Conservation (phyloP, 37 sponge, comb jelly and placozoan species). For the Geodia barretti region DNA sequence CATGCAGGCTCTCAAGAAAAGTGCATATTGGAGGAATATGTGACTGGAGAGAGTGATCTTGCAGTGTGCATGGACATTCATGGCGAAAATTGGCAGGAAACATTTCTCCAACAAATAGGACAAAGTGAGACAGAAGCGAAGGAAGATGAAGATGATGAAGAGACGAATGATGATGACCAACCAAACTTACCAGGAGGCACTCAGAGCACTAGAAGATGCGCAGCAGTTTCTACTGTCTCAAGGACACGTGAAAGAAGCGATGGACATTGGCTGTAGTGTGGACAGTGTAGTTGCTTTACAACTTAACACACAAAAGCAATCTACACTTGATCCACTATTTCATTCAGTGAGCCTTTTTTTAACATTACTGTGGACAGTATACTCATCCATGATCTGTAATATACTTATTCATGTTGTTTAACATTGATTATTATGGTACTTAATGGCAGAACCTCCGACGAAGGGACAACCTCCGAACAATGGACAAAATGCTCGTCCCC, state of each 20-base stretch:
- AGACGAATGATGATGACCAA: not conserved
- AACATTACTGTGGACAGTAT: too few relatives aligned
- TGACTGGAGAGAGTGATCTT: constrained; percentile 9
- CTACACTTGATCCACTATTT: not conserved
- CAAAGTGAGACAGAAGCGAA: not conserved
- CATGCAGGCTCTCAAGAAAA: not conserved
- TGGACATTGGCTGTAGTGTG: not conserved
- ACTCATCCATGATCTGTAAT: too few relatives aligned
- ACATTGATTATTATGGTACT: not conserved
- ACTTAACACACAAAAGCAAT: not conserved
- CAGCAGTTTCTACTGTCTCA: not conserved
- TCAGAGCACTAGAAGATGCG: not conserved
- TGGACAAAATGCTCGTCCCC: not conserved
- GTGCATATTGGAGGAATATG: not conserved
- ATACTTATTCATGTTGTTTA: not conserved
- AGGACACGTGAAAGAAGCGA: not conserved
- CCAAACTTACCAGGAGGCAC: not conserved
- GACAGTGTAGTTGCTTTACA: not conserved
- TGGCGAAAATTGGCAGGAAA: not conserved
- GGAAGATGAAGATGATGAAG: not conserved
- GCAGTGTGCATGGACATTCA: not conserved
- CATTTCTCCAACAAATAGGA: not conserved
- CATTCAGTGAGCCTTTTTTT: not conserved
- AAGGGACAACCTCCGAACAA: not conserved
- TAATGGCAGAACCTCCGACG: not conserved